Base-by-base conservation (phyloP, 2,797 vertebrate species). In the Sebastes hubbsi region DNA sequence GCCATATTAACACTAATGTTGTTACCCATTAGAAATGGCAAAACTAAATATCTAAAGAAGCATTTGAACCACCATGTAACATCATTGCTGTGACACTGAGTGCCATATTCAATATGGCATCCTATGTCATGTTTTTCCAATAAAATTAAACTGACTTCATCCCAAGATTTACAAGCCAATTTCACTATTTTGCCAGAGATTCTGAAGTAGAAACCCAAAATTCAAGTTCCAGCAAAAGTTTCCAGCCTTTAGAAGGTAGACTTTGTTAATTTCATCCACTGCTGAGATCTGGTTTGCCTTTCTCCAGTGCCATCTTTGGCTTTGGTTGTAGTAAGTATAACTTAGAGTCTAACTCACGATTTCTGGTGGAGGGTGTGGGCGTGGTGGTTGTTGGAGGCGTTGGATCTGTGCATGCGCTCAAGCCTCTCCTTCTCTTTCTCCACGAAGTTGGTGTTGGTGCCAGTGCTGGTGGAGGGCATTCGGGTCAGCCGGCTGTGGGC, bases 381-480 rank as follows among this genome's bases (percentile, higher is more conserved):
- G 32, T 94, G 94, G 86, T 94, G 93, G 85, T 94, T 94, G 80
- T 93, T 93, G 84, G 92, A 69, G 36, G 90, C 74, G 5, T 93
- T 91, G 74, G 93, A 92, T 88, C 95, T 95, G 90, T 97, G 95
- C 18, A 95, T 92, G 22, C 94, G 93, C 71, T 96, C 96, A 6
- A 95, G 83, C 29, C 94, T 78, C 81, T 95, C 94, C 77, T 91
- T 95, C 89, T 96, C 95, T 62, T 95, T 96, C 87, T 96, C 96
- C 76, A 95, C 95, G 3, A 95, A 95, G 90, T 93, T 91, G 95
- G 97, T 85, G 96, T 96, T 93, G 95, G 97, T 94, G 95, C 97
- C 91, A 72, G 94, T 94, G 85, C 92, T 93, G 89, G 93, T 96
- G 63, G 97, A 97, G 34, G 96, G 94, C 13, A 91, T 91, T 2